Evolutionary conservation across 2,797 vertebrate genomes (phyloP).

Genomic region (Lepilemur ruficaudatus): DNA sequence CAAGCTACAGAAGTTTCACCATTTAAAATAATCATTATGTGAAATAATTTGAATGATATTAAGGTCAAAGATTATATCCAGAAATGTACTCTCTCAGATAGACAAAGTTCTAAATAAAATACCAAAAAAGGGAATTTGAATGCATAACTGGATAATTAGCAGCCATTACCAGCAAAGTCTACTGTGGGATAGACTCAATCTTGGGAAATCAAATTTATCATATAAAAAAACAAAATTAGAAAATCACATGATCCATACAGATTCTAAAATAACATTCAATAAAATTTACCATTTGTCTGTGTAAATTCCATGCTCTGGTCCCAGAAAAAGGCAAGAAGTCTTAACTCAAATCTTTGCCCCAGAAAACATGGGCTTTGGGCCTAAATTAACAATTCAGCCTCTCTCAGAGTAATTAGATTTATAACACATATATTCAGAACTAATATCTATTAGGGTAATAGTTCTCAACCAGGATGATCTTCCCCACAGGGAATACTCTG

Average conservation of each 20-base stretch:
- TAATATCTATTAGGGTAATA: background rate
- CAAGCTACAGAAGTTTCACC: background rate
- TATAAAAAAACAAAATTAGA: background rate
- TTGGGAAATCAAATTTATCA: conserved; percentile 12
- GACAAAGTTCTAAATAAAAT: background rate
- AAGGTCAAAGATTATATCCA: background rate
- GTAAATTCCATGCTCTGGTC: background rate
- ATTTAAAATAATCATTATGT: background rate
- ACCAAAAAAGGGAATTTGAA: background rate
- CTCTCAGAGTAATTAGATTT: background rate
- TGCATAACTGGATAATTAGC: background rate
- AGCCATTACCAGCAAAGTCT: background rate
- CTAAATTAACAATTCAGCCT: background rate
- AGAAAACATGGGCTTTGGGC: background rate
- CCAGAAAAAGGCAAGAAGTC: background rate
- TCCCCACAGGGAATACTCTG: background rate
- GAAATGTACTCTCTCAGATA: background rate
- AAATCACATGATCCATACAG: background rate
- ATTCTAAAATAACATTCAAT: background rate
- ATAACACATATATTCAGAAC: background rate
- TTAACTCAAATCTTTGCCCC: background rate
- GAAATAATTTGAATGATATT: background rate
- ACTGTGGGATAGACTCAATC: background rate
- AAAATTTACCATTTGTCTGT: background rate
- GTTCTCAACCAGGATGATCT: background rate